Evolutionary conservation across 2,113 vertebrate species (phyloP), one percentile per base, ranked within the genome.

Genomic region (Suricata suricatta): DNA sequence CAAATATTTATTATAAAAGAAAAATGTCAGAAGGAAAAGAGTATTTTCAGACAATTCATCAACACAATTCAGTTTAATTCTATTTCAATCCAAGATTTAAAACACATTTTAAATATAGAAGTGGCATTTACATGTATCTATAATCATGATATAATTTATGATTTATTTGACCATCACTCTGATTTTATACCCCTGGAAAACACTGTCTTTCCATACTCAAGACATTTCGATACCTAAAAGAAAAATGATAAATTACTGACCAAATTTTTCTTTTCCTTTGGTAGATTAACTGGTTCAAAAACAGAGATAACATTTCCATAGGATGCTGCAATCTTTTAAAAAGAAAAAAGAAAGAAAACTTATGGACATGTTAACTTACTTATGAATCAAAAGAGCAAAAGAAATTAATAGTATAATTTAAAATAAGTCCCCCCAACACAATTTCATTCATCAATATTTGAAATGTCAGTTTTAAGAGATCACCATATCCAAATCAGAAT

Each of bases 281-380:
- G 97, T 64, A 99, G 90, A 81, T 97, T 99, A 98, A 99, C 96
- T 81, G 99, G 99, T 98, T 99, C 99, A 99, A 99, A 99, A 96
- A 99, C 97, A 98, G 99, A 99, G 96, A 99, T 98, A 69, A 99
- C 98, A 81, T 99, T 99, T 98, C 99, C 99, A 5, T 99, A 99
- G 95, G 99, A 99, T 98, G 99, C 99, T 98, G 99, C 99, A 99
- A 99, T 99, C 99, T 99, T 98, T 98, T 97, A 95, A 96, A 95
- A 86, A 85, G 41, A 96, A 95, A 93, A 83, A 88, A 91, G n/a
- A 97, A 91, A 94, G 41, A 85, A 85, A 93, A 76, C 4, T 44
- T 94, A 97, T 25, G 47, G 47, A 66, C 64, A 91, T 38, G 81
- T 97, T 96, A 90, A 96, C 60, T 90, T 80, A 90, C 16, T 81